Evolutionary conservation across 2,888 invertebrate genomes (phyloP).

Genomic region (Diarsia mendica): DNA sequence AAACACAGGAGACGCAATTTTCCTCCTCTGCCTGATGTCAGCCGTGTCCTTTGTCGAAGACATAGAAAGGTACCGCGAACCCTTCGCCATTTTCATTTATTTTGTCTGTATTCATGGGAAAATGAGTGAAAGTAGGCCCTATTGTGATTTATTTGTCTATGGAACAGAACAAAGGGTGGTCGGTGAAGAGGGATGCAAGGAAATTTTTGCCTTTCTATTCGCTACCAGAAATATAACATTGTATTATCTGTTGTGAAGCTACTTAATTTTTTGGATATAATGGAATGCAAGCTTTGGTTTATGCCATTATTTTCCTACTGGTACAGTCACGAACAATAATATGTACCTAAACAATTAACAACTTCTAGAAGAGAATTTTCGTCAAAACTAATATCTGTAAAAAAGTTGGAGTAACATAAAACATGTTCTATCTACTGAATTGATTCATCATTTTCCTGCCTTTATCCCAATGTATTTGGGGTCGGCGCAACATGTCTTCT

Average conservation of each 20-base stretch:
- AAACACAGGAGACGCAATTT: slow-evolving; percentile 52
- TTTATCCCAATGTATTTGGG: no score
- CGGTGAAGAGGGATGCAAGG: slow-evolving; percentile 15
- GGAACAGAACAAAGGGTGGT: slow-evolving; percentile 49
- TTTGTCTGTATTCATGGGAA: slow-evolving; percentile 60
- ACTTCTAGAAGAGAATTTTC: background rate
- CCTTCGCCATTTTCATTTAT: slow-evolving; percentile 61
- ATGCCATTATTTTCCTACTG: background rate
- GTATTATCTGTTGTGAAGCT: slow-evolving; percentile 13
- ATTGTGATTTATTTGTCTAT: slow-evolving; percentile 61
- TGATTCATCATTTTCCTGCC: background rate
- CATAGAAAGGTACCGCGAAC: slow-evolving; percentile 44
- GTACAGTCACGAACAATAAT: background rate
- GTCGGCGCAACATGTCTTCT: no score
- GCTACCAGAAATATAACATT: slow-evolving; percentile 30
- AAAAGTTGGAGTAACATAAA: background rate
- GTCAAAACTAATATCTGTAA: background rate
- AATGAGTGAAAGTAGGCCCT: slow-evolving; percentile 48
- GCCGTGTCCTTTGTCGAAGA: slow-evolving; percentile 52
- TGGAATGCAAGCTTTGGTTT: slow-evolving; percentile 1
- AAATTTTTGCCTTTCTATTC: slow-evolving; percentile 32
- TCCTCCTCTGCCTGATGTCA: slow-evolving; percentile 37
- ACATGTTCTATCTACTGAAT: background rate
- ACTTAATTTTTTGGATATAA: slow-evolving; percentile 31
- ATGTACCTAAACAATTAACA: background rate